Conservation (phyloP, 2,113 vertebrate species). For the Cairina moschata region DNA sequence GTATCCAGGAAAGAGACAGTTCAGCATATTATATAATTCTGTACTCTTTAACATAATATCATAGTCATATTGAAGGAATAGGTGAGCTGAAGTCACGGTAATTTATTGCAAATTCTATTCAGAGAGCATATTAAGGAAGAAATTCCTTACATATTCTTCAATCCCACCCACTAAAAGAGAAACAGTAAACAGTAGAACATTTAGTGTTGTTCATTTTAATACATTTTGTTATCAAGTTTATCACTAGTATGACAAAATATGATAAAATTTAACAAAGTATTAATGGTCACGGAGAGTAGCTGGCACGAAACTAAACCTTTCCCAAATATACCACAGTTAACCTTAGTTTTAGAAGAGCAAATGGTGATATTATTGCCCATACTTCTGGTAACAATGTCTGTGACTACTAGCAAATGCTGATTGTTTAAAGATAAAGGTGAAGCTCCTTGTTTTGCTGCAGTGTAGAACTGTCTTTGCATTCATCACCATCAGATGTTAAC, state of each 20-base stretch:
- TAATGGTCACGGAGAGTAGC: background rate
- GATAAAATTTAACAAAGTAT: background rate
- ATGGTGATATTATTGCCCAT: background rate
- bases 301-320: background rate
- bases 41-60: slow-evolving; percentile 65
- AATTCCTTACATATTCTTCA: background rate
- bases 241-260: background rate
- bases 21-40: slow-evolving; percentile 65
- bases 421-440: slow-evolving; percentile 29
- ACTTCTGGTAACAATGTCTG: background rate
- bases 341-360: background rate
- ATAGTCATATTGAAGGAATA: slow-evolving; percentile 33
- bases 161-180: background rate
- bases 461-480: background rate
- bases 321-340: background rate
- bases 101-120: slow-evolving; percentile 44
- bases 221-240: background rate
- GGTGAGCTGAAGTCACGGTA: slow-evolving; percentile 56
- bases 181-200: background rate
- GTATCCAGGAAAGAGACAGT: slow-evolving; percentile 48
- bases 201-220: background rate
- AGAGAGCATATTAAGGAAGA: slow-evolving; percentile 12
- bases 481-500: background rate
- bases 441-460: background rate
- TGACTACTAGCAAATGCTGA: background rate